Percentiles rank a stretch among this genome's conserved stretches.
Evolutionary conservation across 2,113 vertebrate genomes (phyloP).

Genomic region (Alectura lathami): DNA sequence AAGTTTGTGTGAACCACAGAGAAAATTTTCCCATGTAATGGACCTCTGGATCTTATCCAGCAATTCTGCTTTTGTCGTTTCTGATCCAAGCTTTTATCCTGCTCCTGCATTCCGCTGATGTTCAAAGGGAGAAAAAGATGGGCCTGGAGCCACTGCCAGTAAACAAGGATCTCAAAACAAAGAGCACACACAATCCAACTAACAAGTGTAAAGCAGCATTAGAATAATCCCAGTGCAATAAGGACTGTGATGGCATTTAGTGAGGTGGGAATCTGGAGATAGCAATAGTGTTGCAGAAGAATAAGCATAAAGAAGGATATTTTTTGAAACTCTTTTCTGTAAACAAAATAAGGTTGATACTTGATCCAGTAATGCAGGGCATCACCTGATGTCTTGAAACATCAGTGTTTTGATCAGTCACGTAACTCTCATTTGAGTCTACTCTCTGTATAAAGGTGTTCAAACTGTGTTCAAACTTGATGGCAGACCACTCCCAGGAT

Average conservation of each 20-base stretch:
- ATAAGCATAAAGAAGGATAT: not conserved
- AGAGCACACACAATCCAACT: not conserved
- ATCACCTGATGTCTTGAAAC: not conserved
- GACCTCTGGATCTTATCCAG: slow-evolving; percentile 1
- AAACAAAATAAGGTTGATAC: not conserved
- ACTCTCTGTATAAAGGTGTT: not conserved
- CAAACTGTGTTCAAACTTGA: not conserved
- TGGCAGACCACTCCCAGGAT: not conserved
- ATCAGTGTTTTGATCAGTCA: not conserved
- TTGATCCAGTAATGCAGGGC: not conserved
- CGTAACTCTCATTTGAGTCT: not conserved
- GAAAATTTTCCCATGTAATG: not conserved
- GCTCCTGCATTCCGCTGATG: not conserved
- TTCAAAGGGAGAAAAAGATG: not conserved
- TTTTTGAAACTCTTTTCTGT: not conserved
- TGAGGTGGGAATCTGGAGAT: not conserved
- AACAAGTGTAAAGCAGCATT: not conserved
- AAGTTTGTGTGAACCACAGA: not conserved
- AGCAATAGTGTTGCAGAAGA: not conserved
- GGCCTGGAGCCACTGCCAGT: not conserved
- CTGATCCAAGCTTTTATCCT: not conserved
- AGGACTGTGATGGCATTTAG: not conserved
- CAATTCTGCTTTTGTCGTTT: not conserved
- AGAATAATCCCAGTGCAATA: not conserved
- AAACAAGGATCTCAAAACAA: not conserved